Evolutionary conservation across 2,888 invertebrate genomes (phyloP), one percentile per base, ranked within the genome.

Genomic region (Kryphioiulus occultus): DNA sequence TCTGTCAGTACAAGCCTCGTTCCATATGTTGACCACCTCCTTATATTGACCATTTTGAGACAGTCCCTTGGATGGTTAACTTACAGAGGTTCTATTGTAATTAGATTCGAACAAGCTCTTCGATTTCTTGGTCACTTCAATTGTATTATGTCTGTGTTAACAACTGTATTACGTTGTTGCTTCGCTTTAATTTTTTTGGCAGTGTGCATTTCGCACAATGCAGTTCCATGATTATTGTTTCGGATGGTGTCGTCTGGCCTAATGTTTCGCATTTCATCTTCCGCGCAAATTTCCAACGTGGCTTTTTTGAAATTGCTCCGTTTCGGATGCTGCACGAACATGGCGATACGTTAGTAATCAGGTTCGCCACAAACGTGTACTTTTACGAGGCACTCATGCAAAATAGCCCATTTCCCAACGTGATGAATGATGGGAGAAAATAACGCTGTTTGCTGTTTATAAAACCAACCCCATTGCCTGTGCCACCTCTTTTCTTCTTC

Each of bases 381-480:
- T 59, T 59, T 59, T 59, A 59, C 59, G 59, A 59, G 59, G 59
- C 59, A 59, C 59, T 59, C 59, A 59, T 59, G 59, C 59, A 59
- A 59, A 59, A 59, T 59, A 59, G n/a, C n/a, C 59, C 59, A 59
- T 59, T 59, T 59, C n/a, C n/a, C 59, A 59, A 59, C 4, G 19
- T 59, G 59, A 59, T 59, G n/a, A n/a, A 59, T 59, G 22, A 59
- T 59, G 59, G 59, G 59, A 59, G 59, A 59, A 59, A 59, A 59
- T 59, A 47, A 47, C 47, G 47, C 59, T 2, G 59, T n/a, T n/a
- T 59, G 4, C 7, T 15, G n/a, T n/a, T n/a, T n/a, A n/a, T n/a
- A n/a, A n/a, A n/a, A n/a, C n/a, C n/a, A n/a, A n/a, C n/a, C n/a
- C n/a, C n/a, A n/a, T n/a, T n/a, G 17, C 47, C 17, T 17, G 17